A percentile compares a stretch with the other conserved stretches of the same genome.
Conservation (phyloP, 2,113 vertebrate species). For the Prunella himalayana region DNA sequence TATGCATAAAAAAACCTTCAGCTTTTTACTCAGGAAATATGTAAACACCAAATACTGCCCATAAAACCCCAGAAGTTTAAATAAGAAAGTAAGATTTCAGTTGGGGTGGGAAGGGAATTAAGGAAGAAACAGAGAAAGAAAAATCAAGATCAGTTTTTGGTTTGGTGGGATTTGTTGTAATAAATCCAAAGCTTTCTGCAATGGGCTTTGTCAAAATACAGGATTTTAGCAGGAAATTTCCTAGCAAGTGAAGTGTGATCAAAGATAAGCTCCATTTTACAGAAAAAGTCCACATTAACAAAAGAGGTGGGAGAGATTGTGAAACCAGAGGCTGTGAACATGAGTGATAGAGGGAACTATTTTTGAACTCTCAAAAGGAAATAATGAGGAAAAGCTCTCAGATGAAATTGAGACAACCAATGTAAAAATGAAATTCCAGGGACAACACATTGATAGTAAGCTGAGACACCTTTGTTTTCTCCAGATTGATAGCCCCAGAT, state of each 20-base stretch:
- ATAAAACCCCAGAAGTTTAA: neutral
- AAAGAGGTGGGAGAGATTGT: neutral
- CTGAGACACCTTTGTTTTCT: neutral
- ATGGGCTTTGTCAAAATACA: neutral
- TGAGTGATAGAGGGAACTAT: neutral
- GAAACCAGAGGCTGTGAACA: neutral
- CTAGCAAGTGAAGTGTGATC: neutral
- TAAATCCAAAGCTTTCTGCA: neutral
- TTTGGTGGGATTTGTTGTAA: neutral
- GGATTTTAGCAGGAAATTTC: neutral
- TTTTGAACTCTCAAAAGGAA: neutral
- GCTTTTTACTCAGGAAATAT: neutral
- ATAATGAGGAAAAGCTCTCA: neutral
- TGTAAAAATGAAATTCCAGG: neutral
- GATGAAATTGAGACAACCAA: neutral
- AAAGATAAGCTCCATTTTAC: neutral
- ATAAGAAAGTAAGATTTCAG: neutral
- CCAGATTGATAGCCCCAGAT: neutral
- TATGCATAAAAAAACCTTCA: neutral
- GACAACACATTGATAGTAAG: neutral
- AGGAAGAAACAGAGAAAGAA: neutral
- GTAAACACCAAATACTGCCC: neutral
- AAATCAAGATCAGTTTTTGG: accelerated
- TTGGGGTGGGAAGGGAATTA: accelerated
- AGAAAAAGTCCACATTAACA: neutral